Percentiles rank a stretch among this genome's conserved stretches.
Evolutionary conservation across 2,113 vertebrate species (phyloP).

Genomic region (Oryzias javanicus): DNA sequence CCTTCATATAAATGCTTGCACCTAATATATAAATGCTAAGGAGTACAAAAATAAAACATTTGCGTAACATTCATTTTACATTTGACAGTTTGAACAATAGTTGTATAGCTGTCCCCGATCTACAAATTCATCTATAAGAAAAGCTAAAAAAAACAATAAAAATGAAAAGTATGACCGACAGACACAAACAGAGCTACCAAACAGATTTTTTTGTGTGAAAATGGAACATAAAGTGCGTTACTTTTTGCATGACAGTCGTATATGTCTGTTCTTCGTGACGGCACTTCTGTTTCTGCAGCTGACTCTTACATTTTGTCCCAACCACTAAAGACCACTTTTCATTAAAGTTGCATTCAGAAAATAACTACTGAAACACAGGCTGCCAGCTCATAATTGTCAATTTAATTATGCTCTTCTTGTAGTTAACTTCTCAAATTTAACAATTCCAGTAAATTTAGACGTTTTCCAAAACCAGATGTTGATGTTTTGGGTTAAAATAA

Average conservation of each 20-base stretch:
- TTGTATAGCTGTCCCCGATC: slow-evolving; percentile 21
- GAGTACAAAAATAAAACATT: slow-evolving; percentile 79
- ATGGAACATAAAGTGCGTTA: slow-evolving; percentile 71
- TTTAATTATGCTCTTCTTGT: background rate
- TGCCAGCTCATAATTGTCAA: slow-evolving; percentile 4
- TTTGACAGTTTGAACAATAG: slow-evolving; percentile 24
- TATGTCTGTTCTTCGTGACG: slow-evolving; percentile 22
- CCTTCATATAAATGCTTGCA: slow-evolving; percentile 58
- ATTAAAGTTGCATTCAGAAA: slow-evolving; percentile 12
- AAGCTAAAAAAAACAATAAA: slow-evolving; percentile 21
- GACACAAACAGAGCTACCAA: slow-evolving; percentile 27
- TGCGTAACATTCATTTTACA: slow-evolving; percentile 62
- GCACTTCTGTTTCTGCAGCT: slow-evolving; percentile 11
- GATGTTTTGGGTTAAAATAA: slow-evolving; percentile 7
- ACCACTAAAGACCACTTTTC: slow-evolving; percentile 16
- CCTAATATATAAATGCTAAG: slow-evolving; percentile 60
- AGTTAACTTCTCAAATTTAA: slow-evolving; percentile 9
- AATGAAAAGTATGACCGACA: background rate
- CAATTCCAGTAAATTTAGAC: slow-evolving; percentile 39
- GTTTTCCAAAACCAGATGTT: slow-evolving; percentile 54
- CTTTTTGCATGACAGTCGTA: slow-evolving; percentile 54
- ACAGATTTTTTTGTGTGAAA: slow-evolving; percentile 26
- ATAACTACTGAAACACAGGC: background rate
- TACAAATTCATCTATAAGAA: slow-evolving; percentile 41
- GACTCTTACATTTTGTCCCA: slow-evolving; percentile 1